Percentiles rank a stretch among this genome's conserved stretches.
phyloP scores from a whole-genome alignment of 2,888 invertebrate species.

The Cecidostiba fungosa region DNA sequence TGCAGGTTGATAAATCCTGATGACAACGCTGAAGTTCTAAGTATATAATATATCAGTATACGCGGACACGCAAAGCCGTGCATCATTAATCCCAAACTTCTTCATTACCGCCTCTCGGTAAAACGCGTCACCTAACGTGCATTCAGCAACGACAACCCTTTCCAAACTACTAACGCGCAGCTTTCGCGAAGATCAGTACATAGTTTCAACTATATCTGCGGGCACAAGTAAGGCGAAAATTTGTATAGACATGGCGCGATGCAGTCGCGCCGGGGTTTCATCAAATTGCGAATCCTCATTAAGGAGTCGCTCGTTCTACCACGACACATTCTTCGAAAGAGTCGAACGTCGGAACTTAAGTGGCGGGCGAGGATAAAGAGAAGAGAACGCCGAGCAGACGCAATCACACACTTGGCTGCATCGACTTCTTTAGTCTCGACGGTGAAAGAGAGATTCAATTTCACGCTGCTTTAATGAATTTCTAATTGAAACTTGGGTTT shows the following conservation, averaged over 20 bases:
- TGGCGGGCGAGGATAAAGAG: conserved; percentile 33
- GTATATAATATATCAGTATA: background rate
- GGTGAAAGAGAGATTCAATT: conserved; percentile 47
- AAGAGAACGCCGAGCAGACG: conserved; percentile 8
- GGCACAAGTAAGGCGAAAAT: conserved; percentile 35
- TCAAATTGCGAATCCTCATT: conserved; percentile 52
- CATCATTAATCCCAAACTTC: conserved; percentile 47
- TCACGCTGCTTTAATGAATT: conserved; percentile 52
- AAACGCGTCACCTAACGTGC: conserved; percentile 16
- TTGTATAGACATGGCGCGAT: conserved; percentile 23
- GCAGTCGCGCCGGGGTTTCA: conserved; percentile 19
- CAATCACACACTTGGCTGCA: conserved; percentile 50
- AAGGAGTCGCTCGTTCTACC: background rate
- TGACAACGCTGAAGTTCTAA: too few relatives aligned
- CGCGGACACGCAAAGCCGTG: too few relatives aligned
- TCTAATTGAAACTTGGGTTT: conserved; percentile 55
- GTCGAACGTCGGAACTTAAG: conserved; percentile 6
- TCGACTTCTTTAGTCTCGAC: background rate
- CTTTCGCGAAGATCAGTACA: background rate
- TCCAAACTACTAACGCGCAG: background rate
- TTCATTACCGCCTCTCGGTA: conserved; percentile 34
- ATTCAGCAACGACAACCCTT: background rate
- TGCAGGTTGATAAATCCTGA: too few relatives aligned
- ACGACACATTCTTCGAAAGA: background rate
- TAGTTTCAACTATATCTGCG: background rate